These are phyloP conservation scores for Gavia stellata DNA, from an alignment of 2,113 vertebrate genomes.

Conservation along the genomic window DNA sequence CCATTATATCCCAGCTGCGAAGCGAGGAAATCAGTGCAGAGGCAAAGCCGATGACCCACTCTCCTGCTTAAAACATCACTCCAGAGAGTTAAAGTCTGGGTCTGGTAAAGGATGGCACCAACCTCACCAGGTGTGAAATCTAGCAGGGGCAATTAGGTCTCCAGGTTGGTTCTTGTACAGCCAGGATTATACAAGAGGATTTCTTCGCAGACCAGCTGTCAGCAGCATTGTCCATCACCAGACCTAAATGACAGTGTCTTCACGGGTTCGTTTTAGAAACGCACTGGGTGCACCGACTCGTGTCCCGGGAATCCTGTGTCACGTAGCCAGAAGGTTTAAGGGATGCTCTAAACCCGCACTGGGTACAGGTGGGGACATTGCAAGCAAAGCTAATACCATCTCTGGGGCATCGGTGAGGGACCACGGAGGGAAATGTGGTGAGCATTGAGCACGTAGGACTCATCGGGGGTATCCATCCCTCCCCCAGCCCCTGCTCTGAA, in stretches of 20 bases:
- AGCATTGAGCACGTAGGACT: neutral
- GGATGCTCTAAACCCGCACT: neutral
- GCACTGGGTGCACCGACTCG: accelerated
- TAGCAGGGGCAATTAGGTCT: neutral
- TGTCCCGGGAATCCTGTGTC: neutral
- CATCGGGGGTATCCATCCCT: accelerated
- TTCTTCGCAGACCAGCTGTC: neutral
- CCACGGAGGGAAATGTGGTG: neutral
- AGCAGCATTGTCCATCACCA: neutral
- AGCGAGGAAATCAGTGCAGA: neutral
- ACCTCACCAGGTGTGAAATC: neutral
- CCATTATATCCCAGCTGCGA: neutral
- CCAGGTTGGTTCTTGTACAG: neutral
- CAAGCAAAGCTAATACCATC: neutral
- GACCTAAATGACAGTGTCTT: neutral
- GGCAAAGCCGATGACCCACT: neutral
- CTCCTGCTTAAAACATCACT: neutral
- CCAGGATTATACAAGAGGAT: neutral
- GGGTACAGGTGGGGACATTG: neutral
- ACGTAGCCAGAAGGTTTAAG: neutral
- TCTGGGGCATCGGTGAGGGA: neutral
- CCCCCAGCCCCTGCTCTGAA: neutral
- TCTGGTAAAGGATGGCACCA: neutral
- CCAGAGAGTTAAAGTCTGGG: neutral
- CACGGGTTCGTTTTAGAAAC: neutral